Evolutionary conservation across 2,888 invertebrate species (phyloP), one percentile per base, ranked within the genome.

Genomic region (Uropetala carovei): DNA sequence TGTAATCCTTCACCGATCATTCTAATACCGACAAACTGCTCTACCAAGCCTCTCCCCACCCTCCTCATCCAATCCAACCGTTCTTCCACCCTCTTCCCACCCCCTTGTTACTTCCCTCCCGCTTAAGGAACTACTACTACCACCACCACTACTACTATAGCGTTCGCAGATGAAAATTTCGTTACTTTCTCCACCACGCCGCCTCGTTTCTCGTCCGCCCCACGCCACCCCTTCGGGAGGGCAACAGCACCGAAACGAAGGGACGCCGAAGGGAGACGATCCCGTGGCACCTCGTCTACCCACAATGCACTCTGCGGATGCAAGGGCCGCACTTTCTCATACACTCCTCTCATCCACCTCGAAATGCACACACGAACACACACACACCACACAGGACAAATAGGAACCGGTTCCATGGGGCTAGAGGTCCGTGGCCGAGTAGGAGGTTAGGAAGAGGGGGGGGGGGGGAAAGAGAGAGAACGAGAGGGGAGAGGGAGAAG

Each of bases 361-460:
- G 89, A 89, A 89, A 89, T 89, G 89, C 64, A 89, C 86, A 86
- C 86, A 86, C 86, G 57, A n/a, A 30, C 11, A 86, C 86, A 22
- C 60, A 14, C 30, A 84, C 86, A 60, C 86, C 86, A 60, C 60
- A 86, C 89, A 43, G 89, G 89, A 89, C 89, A 89, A 64, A 89
- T 89, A 89, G 89, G 89, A 89, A 89, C 89, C 89, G 89, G 89
- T 89, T 89, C 60, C 89, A 89, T 43, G 64, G 89, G 89, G 86
- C 86, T 60, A 86, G 86, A 86, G 86, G 86, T 86, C 86, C 86
- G 86, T 86, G 86, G 86, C 86, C 86, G 86, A 86, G 89, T 60
- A 83, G 43, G 83, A 57, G 83, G 83, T 83, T 83, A 83, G 83
- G 83, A 57, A 18, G 14, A 4, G 27, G 18, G 30, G 43, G 82